A percentile compares a stretch with the other conserved stretches of the same genome.
Evolutionary conservation across 2,888 invertebrate species (phyloP).

Genomic region (Augochlorella aurata): DNA sequence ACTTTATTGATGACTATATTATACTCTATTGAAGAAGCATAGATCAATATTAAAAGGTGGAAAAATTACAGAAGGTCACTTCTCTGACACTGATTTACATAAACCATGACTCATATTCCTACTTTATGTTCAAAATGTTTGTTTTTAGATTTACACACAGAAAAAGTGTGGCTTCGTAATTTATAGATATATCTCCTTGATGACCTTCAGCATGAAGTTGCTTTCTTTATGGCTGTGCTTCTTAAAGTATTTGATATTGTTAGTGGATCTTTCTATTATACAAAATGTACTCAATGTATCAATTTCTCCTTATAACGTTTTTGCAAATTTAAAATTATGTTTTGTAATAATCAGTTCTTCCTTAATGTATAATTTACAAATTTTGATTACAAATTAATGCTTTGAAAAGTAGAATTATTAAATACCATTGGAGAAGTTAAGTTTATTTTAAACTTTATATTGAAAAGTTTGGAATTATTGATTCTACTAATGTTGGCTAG

Average conservation of each 20-base stretch:
- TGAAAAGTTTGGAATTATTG: not conserved
- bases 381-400: too few relatives aligned
- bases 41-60: not conserved
- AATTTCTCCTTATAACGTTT: not conserved
- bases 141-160: not conserved
- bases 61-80: not conserved
- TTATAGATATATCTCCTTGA: not conserved
- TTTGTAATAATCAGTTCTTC: not conserved
- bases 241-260: slow-evolving; percentile 6
- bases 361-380: too few relatives aligned
- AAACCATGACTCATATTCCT: slow-evolving; percentile 7
- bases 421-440: not conserved
- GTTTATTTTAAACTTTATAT: not conserved
- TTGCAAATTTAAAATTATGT: not conserved
- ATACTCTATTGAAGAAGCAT: not conserved
- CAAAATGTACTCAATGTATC: not conserved
- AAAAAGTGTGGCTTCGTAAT: not conserved
- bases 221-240: not conserved
- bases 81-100: not conserved
- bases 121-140: slow-evolving; percentile 12
- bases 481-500: not conserved
- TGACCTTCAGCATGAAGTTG: not conserved
- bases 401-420: not conserved
- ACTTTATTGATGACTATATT: not conserved
- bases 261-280: not conserved